Base-by-base conservation (phyloP, 2,888 invertebrate genomes). In the Euphydryas editha region DNA sequence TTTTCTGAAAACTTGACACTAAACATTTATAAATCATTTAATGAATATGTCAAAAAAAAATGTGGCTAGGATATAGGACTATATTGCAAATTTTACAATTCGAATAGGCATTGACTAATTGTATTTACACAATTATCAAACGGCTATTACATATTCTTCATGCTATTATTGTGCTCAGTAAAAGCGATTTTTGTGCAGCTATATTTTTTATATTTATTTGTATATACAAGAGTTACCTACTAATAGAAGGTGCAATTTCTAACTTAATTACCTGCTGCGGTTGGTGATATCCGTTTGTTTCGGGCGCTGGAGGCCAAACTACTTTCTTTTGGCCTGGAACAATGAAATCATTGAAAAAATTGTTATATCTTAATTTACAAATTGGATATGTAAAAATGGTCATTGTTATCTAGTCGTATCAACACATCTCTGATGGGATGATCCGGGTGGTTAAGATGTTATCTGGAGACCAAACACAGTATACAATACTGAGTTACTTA, bases 251-350 rank as follows among this genome's bases (percentile, higher is more conserved):
- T 47, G 8, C 39, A 39, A 47, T 20, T 30, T 30, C 30, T 47
- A 11, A 20, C 3, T 47, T 17, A 47, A 58, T 74, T 93, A 95
- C 95, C 94, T 95, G 95, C 83, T 93, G 94, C 84, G 92, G 74
- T 79, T 94, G 93, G 75, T 94, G 94, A 76, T 94, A 90, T 66
- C 94, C 94, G 87, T 94, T 94, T 73, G 95, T 94, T 85, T 95
- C 94, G 74, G 95, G 95, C 83, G 95, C 95, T 75, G 97, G 97
- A 74, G 97, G 97, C 97, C 97, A 97, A 88, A 96, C 96, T 81
- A 97, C 97, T 91, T 96, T 95, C 93, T 96, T 97, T 79, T 95
- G 94, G 86, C 96, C 97, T 97, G 92, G 15, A 94, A 72, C 68
- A 72, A 76, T 62, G 54, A 44, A n/a, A 30, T 46, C 30, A 2